phyloP scores from a whole-genome alignment of 2,888 invertebrate genomes.

The Himalopsyche tibetana region DNA sequence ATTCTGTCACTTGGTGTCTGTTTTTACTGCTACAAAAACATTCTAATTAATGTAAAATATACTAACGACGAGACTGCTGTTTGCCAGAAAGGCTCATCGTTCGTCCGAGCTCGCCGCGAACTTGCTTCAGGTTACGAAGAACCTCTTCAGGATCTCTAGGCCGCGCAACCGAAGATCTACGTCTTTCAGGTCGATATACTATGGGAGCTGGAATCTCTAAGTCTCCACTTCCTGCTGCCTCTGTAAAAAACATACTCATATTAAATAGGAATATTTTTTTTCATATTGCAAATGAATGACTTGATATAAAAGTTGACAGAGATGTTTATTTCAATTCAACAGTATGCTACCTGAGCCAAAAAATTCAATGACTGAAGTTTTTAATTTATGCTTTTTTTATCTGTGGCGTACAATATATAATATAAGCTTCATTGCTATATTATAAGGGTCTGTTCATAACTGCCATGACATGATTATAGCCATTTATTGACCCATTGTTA shows the following conservation, averaged over 20 bases:
- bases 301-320: no score
- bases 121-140: conserved; percentile 86
- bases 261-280: conserved; percentile 27
- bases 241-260: conserved; percentile 47
- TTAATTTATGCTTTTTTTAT: no score
- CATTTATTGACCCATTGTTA: no score
- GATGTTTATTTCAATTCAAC: no score
- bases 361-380: no score
- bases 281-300: not conserved
- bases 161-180: conserved; percentile 88
- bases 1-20: not conserved
- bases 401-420: no score
- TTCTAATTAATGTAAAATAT: not conserved
- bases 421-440: no score
- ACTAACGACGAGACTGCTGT: conserved; percentile 74
- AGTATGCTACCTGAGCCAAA: no score
- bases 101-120: conserved; percentile 88
- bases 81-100: conserved; percentile 88
- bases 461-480: no score
- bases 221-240: conserved; percentile 69
- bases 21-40: not conserved
- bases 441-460: no score
- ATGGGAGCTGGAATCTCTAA: conserved; percentile 74
- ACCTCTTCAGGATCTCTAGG: conserved; percentile 90
- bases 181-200: conserved; percentile 81